Percentiles rank a stretch among this genome's conserved stretches.
Conservation (phyloP, 2,888 invertebrate genomes). For the Chrysomela aeneicollis region DNA sequence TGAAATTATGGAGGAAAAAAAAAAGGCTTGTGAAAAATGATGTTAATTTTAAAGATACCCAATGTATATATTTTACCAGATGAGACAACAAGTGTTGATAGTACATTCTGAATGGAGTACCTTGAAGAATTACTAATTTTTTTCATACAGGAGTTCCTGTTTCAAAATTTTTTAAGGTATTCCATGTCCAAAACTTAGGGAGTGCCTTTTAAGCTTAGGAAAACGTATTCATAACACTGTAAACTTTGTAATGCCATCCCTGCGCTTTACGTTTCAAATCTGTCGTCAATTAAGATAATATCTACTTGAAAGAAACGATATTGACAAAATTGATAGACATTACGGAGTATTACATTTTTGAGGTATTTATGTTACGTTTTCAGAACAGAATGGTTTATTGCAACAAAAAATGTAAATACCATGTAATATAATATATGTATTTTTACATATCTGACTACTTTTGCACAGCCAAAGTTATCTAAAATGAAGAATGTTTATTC, state of each 20-base stretch:
- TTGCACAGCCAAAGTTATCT: constrained; percentile 48
- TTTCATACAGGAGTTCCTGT: background rate
- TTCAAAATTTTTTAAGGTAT: constrained; percentile 29
- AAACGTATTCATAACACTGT: constrained; percentile 26
- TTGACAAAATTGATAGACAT: too few relatives aligned
- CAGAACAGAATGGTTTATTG: constrained; percentile 46
- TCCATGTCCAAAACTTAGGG: constrained; percentile 52
- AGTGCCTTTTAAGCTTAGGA: constrained; percentile 55
- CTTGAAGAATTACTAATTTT: constrained; percentile 36
- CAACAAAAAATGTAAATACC: constrained; percentile 45
- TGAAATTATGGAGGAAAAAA: constrained; percentile 39
- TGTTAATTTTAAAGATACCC: constrained; percentile 49
- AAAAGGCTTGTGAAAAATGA: constrained; percentile 55
- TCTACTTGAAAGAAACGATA: too few relatives aligned
- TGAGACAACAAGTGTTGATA: constrained; percentile 32
- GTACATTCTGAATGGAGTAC: constrained; percentile 22
- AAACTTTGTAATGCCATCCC: constrained; percentile 1
- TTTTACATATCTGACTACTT: constrained; percentile 54
- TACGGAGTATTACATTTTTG: too few relatives aligned
- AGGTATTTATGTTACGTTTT: constrained; percentile 25
- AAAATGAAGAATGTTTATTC: constrained; percentile 17
- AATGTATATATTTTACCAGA: constrained; percentile 51
- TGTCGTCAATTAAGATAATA: background rate
- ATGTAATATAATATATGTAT: constrained; percentile 51
- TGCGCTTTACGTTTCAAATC: constrained; percentile 13